phyloP scores from a whole-genome alignment of 1,140 invertebrate species.

The Zophobas morio region DNA sequence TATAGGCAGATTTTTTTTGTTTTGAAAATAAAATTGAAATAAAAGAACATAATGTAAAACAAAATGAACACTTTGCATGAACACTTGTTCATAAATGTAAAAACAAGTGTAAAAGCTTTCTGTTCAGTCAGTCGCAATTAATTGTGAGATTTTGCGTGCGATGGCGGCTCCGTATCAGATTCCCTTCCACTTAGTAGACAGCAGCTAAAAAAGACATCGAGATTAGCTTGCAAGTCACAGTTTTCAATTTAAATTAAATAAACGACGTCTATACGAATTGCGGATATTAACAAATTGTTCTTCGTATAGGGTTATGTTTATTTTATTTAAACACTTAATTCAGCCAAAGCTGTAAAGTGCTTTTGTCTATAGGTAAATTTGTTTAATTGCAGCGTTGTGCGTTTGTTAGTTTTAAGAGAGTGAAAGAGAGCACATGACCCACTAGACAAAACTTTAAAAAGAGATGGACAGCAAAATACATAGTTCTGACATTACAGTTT shows the following conservation, averaged over 20 bases:
- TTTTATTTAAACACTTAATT: constrained; percentile 23
- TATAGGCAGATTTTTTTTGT: constrained; percentile 51
- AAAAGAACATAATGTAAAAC: constrained; percentile 32
- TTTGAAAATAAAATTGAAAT: constrained; percentile 17
- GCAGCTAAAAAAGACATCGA: constrained; percentile 58
- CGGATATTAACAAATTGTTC: neutral
- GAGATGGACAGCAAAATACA: constrained; percentile 46
- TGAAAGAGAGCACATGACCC: constrained; percentile 36
- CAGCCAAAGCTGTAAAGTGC: constrained; percentile 26
- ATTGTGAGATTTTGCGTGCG: constrained; percentile 43
- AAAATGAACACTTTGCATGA: constrained; percentile 59
- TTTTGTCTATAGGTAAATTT: neutral
- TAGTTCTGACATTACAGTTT: no score
- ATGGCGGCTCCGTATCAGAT: constrained; percentile 49
- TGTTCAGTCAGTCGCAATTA: constrained; percentile 60
- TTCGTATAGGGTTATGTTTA: constrained; percentile 13
- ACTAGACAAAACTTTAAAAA: constrained; percentile 46
- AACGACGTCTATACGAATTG: neutral
- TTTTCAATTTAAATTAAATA: constrained; percentile 36
- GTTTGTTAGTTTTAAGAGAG: neutral
- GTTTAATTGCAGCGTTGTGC: constrained; percentile 31
- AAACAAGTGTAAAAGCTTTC: constrained; percentile 51
- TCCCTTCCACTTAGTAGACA: constrained; percentile 60
- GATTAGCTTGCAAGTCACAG: neutral
- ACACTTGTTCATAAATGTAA: constrained; percentile 52